These are phyloP conservation scores for Eublepharis macularius DNA, from an alignment of 2,113 vertebrate genomes.

Conservation along the genomic window DNA sequence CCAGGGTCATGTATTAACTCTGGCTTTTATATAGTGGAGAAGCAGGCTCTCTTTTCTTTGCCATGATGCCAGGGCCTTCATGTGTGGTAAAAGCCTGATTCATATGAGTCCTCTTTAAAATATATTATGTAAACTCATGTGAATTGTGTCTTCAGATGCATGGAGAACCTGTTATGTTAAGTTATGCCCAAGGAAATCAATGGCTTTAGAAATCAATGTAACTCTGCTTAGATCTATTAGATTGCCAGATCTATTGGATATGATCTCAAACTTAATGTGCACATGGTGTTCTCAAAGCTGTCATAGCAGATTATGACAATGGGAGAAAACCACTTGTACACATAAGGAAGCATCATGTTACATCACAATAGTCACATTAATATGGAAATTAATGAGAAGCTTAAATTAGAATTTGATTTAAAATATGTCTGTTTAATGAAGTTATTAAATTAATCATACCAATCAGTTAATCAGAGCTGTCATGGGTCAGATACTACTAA, in stretches of 20 bases:
- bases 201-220: no score
- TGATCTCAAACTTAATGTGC: no score
- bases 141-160: not conserved
- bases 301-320: not conserved
- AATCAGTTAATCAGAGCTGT: not conserved
- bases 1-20: no score
- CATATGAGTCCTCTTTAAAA: not conserved
- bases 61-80: no score
- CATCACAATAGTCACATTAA: not conserved
- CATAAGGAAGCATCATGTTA: not conserved
- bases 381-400: not conserved
- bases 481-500: not conserved
- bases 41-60: not conserved
- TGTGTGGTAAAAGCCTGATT: not conserved
- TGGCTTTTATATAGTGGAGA: no score
- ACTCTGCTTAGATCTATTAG: no score
- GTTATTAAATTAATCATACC: not conserved
- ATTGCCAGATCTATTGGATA: no score
- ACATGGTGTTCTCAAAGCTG: no score
- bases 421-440: slow-evolving; percentile 6
- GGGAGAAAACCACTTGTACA: not conserved
- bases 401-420: slow-evolving; percentile 8
- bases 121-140: not conserved
- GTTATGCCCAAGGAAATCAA: no score
- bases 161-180: not conserved